Base-by-base conservation (phyloP, 2,797 vertebrate genomes). In the Artibeus lituratus region DNA sequence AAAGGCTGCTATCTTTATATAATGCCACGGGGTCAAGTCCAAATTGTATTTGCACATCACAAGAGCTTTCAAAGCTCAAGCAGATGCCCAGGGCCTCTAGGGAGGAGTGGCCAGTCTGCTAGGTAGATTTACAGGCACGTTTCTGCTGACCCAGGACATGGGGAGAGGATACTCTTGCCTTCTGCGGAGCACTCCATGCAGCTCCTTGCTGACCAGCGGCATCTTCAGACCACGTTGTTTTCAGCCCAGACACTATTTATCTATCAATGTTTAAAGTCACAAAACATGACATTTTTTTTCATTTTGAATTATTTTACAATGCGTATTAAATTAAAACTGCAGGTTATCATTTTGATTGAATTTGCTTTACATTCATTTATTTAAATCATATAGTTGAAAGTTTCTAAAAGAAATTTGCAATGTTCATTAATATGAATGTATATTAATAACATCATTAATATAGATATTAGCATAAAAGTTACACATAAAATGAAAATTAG, bases 21-120 rank as follows among this genome's bases (percentile, higher is more conserved):
- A 90, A 89, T 78, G 37, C 62, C 96, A 51, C 0, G 1, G 62
- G 77, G 86, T 96, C 91, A 95, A 77, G 39, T 91, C 89, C 47
- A 95, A 95, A 95, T 95, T 91, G 53, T 26, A 94, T 96, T 91
- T 93, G 51, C 42, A 85, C 69, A 39, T 90, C 65, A 55, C 19
- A 19, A 62, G 87, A 94, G 83, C 70, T 96, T 93, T 97, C 55
- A 94, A 89, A 81, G 86, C 74, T 96, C 94, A 87, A 70, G 44
- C 42, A 78, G 78, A 91, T 96, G 74, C 65, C 57, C 21, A 3
- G 4, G 18, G 37, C 26, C 78, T 91, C 57, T 29, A 51, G 62
- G 39, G 87, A 93, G 24, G 44, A 32, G 18, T 51, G 65, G 44
- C 51, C 18, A 21, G 69, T 78, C 74, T 91, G 88, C 91, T 83